Evolutionary conservation across 1,140 invertebrate genomes (phyloP).

Genomic region (Heliconius nattereri): DNA sequence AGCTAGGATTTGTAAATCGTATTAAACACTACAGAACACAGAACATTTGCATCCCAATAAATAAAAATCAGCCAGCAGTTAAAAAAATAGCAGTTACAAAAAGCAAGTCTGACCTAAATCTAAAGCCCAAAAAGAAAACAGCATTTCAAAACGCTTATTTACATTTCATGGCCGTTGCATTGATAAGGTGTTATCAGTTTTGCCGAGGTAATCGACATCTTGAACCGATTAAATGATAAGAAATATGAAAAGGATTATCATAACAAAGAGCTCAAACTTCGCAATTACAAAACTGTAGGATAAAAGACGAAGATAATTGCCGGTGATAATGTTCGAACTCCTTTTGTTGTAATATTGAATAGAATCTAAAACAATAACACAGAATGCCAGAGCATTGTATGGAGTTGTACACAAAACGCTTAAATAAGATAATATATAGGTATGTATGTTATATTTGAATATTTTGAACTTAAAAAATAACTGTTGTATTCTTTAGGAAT

Average conservation of each 20-base stretch:
- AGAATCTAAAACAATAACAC: background rate
- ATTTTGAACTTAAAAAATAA: constrained; percentile 3
- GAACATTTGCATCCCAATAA: too few relatives aligned
- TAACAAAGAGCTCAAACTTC: background rate
- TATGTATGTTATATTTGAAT: background rate
- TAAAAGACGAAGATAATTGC: background rate
- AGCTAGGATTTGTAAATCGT: too few relatives aligned
- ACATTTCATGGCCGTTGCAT: constrained; percentile 18
- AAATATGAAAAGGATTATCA: background rate
- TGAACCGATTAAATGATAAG: constrained; percentile 16
- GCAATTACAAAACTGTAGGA: background rate
- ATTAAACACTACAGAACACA: too few relatives aligned
- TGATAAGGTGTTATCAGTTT: constrained; percentile 17
- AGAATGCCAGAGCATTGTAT: background rate
- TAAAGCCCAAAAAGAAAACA: background rate
- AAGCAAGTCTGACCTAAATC: background rate
- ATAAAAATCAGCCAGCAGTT: too few relatives aligned
- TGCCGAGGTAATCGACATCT: constrained; percentile 18
- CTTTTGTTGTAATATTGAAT: background rate
- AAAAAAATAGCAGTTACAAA: background rate
- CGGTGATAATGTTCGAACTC: background rate
- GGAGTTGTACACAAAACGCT: background rate
- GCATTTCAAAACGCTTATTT: background rate
- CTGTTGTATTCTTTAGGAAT: background rate
- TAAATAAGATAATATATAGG: background rate